Conservation (phyloP, 2,113 vertebrate genomes). For the Tragelaphus strepsiceros region DNA sequence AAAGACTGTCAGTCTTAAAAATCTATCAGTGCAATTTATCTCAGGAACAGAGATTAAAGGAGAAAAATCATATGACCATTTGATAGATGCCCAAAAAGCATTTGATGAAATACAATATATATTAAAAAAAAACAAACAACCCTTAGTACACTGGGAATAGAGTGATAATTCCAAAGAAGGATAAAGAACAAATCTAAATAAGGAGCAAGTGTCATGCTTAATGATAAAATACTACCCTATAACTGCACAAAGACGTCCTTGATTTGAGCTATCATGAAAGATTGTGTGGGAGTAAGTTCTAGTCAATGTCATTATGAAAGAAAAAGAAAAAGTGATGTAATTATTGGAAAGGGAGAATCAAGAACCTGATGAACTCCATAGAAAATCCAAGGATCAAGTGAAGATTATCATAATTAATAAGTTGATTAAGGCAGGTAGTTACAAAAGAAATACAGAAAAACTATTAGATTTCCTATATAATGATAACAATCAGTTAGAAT, state of each 20-base stretch:
- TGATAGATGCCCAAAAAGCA: not conserved
- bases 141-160: not conserved
- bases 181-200: not conserved
- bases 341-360: not conserved
- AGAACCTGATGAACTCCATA: not conserved
- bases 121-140: not conserved
- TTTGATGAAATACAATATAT: not conserved
- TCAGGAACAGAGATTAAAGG: conserved; percentile 11
- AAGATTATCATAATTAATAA: conserved; percentile 1
- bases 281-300: not conserved
- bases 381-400: not conserved
- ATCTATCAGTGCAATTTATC: not conserved
- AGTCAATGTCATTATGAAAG: not conserved
- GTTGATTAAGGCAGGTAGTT: not conserved
- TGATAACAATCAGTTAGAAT: not conserved
- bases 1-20: not conserved
- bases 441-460: not conserved
- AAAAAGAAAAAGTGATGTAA: not conserved
- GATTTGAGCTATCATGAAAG: not conserved
- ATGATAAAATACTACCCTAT: not conserved
- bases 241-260: not conserved
- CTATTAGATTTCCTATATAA: not conserved
- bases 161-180: not conserved
- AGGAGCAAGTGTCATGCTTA: not conserved
- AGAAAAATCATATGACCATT: not conserved